Percentiles rank a stretch among this genome's conserved stretches.
phyloP scores from a whole-genome alignment of 2,113 vertebrate genomes.

The Grus americana region DNA sequence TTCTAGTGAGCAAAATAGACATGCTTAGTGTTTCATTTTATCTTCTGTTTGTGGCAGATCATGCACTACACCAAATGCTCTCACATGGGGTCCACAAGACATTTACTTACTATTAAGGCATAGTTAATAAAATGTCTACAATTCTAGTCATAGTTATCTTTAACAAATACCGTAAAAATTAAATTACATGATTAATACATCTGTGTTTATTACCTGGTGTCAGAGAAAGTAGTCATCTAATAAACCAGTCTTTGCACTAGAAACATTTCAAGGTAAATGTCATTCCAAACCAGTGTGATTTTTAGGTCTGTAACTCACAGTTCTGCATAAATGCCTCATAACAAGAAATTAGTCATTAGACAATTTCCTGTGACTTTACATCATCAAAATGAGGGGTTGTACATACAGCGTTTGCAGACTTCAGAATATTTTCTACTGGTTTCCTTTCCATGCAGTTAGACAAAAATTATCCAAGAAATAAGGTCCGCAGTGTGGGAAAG shows the following conservation, averaged over 20 bases:
- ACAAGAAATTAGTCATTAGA: background rate
- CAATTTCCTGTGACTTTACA: background rate
- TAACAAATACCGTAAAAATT: slow-evolving; percentile 39
- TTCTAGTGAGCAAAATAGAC: background rate
- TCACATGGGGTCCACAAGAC: background rate
- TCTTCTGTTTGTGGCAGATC: background rate
- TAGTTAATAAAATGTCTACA: slow-evolving; percentile 13
- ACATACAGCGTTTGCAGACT: background rate
- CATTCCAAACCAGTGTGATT: background rate
- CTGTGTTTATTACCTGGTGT: background rate
- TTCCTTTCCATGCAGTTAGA: background rate
- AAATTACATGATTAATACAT: background rate
- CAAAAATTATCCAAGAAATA: background rate
- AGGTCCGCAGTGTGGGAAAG: background rate
- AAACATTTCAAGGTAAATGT: background rate
- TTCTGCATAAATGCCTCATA: background rate
- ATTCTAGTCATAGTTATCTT: slow-evolving; percentile 17
- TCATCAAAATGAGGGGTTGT: background rate
- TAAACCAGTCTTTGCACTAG: background rate
- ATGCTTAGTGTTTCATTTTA: background rate
- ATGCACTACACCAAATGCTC: background rate
- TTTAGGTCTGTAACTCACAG: background rate
- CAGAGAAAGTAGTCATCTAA: background rate
- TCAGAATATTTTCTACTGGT: background rate
- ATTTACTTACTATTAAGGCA: slow-evolving; percentile 9